Base-by-base conservation (phyloP, 1,140 invertebrate genomes). In the Pseudomyrmex flavicornis region DNA sequence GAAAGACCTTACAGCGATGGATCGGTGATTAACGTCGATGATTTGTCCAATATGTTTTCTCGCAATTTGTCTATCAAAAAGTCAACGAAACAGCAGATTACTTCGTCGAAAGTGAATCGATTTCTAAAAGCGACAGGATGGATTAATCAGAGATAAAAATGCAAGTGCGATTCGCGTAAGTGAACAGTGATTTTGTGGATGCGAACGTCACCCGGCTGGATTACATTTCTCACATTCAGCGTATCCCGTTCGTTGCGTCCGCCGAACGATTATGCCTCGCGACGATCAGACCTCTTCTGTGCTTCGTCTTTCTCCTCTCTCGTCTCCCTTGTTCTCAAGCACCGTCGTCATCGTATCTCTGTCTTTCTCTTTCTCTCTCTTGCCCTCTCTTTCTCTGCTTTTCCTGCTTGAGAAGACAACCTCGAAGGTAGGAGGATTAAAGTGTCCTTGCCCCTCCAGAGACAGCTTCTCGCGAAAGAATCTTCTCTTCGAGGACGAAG, bases 371-470 rank as follows among this genome's bases (percentile, higher is more conserved):
- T 10, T n/a, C 22, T 7, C 26, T 54, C 10, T 15, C 20, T 10
- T 15, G 22, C 15, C 15, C 54, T 20, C 63, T 15, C 54, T 20
- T 56, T 15, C 52, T 15, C 22, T 26, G 7, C 8, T 52, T 58
- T 22, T 62, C n/a, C 35, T 13, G 10, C 44, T 46, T 15, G 9
- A 22, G 58, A 77, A 76, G 56, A 50, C 59, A 62, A 48, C 44
- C 56, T 75, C 80, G 69, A 75, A 70, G 70, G 76, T 62, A 68
- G 73, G 26, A 69, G 73, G 68, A 85, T 83, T 82, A 73, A 82
- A 74, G 80, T 88, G 86, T 83, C 86, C 73, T 88, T 88, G 87
- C 83, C 69, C 69, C 86, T 75, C 84, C 20, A 17, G 50, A 13
- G 62, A 66, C 65, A 3, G 26, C 48, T 52, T 52, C 62, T 35